Percentiles rank a stretch among this genome's conserved stretches.
Evolutionary conservation across 2,797 vertebrate genomes (phyloP).

Genomic region (Xenops minutus): DNA sequence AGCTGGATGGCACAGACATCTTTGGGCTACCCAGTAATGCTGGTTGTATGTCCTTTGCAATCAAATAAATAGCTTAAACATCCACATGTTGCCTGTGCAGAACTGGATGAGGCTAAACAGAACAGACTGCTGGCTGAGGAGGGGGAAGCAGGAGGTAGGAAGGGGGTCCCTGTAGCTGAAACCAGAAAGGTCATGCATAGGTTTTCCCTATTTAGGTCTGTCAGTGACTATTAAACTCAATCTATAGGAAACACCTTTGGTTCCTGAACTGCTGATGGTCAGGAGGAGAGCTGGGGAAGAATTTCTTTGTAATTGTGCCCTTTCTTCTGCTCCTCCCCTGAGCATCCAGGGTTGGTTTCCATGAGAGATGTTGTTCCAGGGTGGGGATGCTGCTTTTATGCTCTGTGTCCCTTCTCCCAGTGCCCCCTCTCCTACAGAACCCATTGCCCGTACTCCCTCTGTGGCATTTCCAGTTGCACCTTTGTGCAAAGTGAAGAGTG

Average conservation of each 20-base stretch:
- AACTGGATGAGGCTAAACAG: not conserved
- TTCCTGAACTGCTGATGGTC: not conserved
- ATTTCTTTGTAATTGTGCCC: not conserved
- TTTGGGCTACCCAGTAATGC: not conserved
- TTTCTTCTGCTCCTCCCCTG: not conserved
- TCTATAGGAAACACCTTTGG: not conserved
- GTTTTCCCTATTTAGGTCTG: not conserved
- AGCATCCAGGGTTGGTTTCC: not conserved
- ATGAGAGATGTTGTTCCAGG: not conserved
- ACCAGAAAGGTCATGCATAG: not conserved
- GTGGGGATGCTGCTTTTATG: not conserved
- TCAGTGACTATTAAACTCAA: not conserved
- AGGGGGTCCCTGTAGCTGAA: not conserved
- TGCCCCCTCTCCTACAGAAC: fast-evolving
- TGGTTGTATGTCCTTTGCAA: not conserved
- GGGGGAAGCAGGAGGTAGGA: not conserved
- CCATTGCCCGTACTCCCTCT: not conserved
- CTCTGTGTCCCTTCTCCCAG: not conserved
- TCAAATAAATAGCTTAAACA: not conserved
- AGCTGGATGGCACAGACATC: not conserved
- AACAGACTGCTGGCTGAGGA: not conserved
- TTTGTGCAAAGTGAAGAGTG: not conserved
- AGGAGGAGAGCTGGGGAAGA: not conserved
- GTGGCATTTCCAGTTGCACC: not conserved
- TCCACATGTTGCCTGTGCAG: not conserved